Conservation (phyloP, 2,113 vertebrate species). For the Triplophysa dalaica region DNA sequence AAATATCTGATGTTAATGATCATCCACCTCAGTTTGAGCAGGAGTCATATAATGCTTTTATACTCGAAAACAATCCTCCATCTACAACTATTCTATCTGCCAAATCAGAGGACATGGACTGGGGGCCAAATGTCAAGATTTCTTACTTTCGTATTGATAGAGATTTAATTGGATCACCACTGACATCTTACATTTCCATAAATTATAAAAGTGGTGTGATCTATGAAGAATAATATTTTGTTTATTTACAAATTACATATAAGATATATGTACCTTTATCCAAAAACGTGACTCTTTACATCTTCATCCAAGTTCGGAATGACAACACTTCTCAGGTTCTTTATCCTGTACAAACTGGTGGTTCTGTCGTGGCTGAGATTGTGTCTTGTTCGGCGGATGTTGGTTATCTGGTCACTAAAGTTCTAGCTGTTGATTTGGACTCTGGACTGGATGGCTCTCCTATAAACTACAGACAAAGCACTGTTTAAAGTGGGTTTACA, state of each 20-base stretch:
- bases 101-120: conserved; percentile 68
- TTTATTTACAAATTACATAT: conserved; percentile 74
- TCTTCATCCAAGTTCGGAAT: conserved; percentile 76
- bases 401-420: conserved; percentile 59
- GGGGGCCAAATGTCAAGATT: conserved; percentile 67
- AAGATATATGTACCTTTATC: no score
- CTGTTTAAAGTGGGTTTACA: conserved; percentile 57
- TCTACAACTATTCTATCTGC: conserved; percentile 64
- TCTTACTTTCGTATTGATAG: conserved; percentile 69
- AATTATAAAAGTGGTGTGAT: conserved; percentile 73
- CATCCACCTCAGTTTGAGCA: conserved; percentile 68
- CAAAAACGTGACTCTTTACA: conserved; percentile 67
- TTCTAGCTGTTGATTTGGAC: conserved; percentile 62
- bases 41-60: conserved; percentile 51
- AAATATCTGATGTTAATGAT: conserved; percentile 74
- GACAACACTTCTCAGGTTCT: conserved; percentile 75
- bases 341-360: conserved; percentile 41
- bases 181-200: conserved; percentile 67
- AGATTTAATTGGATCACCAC: conserved; percentile 60
- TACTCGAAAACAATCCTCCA: conserved; percentile 70
- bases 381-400: conserved; percentile 58
- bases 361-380: conserved; percentile 53
- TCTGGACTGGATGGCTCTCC: conserved; percentile 61
- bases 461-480: conserved; percentile 56
- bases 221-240: conserved; percentile 66